A percentile compares a stretch with the other conserved stretches of the same genome.
These are phyloP conservation scores for Salticus scenicus DNA, from an alignment of 2,888 invertebrate species.

Conservation along the genomic window DNA sequence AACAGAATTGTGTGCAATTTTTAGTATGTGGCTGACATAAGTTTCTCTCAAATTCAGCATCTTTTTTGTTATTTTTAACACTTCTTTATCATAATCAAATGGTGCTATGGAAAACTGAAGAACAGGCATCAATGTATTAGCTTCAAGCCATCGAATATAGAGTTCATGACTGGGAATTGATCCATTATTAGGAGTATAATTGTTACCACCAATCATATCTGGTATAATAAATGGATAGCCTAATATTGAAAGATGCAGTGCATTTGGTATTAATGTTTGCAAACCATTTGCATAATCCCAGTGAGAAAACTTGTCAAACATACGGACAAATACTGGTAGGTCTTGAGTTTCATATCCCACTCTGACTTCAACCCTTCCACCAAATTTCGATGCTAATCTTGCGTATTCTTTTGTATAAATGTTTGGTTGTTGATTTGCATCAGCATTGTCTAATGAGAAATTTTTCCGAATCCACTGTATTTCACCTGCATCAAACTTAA, in stretches of 20 bases:
- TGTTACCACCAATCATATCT: constrained; percentile 82
- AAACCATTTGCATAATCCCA: constrained; percentile 83
- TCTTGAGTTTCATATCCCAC: constrained; percentile 84
- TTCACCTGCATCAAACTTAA: constrained; percentile 90
- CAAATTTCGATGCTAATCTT: constrained; percentile 74
- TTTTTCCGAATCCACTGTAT: constrained; percentile 82
- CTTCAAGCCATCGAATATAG: constrained; percentile 87
- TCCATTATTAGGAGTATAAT: constrained; percentile 75
- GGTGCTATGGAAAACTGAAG: constrained; percentile 88
- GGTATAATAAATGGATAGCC: constrained; percentile 86
- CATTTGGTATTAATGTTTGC: constrained; percentile 83
- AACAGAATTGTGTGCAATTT: constrained; percentile 79
- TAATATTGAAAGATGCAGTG: constrained; percentile 80
- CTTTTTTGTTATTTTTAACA: constrained; percentile 80
- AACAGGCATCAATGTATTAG: constrained; percentile 85
- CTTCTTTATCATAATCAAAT: constrained; percentile 84
- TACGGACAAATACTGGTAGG: constrained; percentile 83
- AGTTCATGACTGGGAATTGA: constrained; percentile 75
- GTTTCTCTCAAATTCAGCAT: constrained; percentile 82
- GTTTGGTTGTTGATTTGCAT: constrained; percentile 72
- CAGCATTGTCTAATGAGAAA: constrained; percentile 70
- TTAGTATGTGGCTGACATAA: constrained; percentile 80
- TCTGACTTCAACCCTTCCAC: constrained; percentile 83
- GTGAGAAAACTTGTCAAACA: constrained; percentile 85
- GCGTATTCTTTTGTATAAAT: constrained; percentile 73